These are phyloP conservation scores for Ips typographus DNA, from an alignment of 1,140 invertebrate species.

Conservation along the genomic window DNA sequence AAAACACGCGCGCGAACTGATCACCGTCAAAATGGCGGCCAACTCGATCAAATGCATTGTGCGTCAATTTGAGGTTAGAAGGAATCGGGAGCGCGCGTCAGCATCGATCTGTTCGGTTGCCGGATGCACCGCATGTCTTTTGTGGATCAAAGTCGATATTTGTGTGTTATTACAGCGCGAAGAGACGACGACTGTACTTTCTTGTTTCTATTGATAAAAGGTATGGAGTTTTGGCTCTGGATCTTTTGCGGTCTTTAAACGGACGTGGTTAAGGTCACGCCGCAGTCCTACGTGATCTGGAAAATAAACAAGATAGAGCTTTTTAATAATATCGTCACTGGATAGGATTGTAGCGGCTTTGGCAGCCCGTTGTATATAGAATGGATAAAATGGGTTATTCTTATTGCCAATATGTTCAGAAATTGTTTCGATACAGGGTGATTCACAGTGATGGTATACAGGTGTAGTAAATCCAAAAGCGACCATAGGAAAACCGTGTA, in stretches of 20 bases:
- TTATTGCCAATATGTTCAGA: neutral
- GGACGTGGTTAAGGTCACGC: constrained; percentile 16
- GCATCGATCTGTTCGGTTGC: constrained; percentile 9
- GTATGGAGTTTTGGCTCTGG: constrained; percentile 14
- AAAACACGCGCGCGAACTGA: constrained; percentile 17
- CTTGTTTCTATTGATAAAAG: constrained; percentile 26
- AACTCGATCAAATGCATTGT: constrained; percentile 30
- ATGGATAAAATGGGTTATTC: neutral
- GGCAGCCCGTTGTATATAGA: neutral
- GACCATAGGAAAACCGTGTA: too few relatives aligned
- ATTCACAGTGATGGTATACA: too few relatives aligned
- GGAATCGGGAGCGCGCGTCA: neutral
- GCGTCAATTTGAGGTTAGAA: constrained; percentile 3
- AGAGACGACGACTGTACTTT: constrained; percentile 6
- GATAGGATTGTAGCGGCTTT: neutral
- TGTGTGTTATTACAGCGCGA: constrained; percentile 14
- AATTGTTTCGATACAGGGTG: neutral
- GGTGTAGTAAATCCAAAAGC: too few relatives aligned
- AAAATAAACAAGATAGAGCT: neutral
- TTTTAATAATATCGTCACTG: neutral
- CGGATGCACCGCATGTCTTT: constrained; percentile 23
- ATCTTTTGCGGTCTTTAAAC: constrained; percentile 6
- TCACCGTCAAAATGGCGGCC: constrained; percentile 11
- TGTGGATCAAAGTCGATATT: constrained; percentile 11
- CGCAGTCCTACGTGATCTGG: neutral